A percentile compares a stretch with the other conserved stretches of the same genome.
These are phyloP conservation scores for Lobophora halterata DNA, from an alignment of 2,888 invertebrate genomes.

Conservation along the genomic window DNA sequence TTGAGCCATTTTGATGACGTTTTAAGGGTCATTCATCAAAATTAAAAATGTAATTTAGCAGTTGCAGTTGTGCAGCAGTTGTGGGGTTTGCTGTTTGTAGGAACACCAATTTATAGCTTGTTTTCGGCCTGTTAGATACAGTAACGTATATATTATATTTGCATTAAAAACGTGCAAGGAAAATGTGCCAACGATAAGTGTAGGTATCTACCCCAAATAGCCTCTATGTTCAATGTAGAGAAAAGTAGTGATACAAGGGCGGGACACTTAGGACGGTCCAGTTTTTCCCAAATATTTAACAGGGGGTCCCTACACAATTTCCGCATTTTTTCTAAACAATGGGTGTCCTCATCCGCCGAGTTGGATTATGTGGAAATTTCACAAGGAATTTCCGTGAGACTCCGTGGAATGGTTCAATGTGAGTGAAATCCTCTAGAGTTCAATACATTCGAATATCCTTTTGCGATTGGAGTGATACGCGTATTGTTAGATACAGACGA, in stretches of 20 bases:
- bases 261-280: constrained; percentile 29
- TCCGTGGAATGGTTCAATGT: constrained; percentile 51
- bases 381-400: constrained; percentile 51
- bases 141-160: neutral
- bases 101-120: too few species aligned
- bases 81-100: too few species aligned
- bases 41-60: too few species aligned
- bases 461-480: constrained; percentile 72
- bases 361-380: constrained; percentile 58
- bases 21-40: too few species aligned
- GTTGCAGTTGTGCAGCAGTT: too few species aligned
- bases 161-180: constrained; percentile 9
- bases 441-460: constrained; percentile 74
- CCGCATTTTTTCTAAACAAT: constrained; percentile 57
- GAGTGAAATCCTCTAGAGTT: constrained; percentile 65
- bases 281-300: constrained; percentile 36
- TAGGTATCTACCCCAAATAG: constrained; percentile 13
- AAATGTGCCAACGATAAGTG: constrained; percentile 17
- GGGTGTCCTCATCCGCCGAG: constrained; percentile 37
- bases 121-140: too few species aligned
- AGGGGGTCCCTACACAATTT: constrained; percentile 38
- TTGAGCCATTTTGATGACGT: too few species aligned
- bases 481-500: constrained; percentile 68
- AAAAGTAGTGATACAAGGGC: constrained; percentile 22
- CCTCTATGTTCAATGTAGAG: constrained; percentile 17